Percentiles rank a stretch among this genome's conserved stretches.
Evolutionary conservation across 2,888 invertebrate genomes (phyloP).

Genomic region (Prosopocoilus inquinatus): DNA sequence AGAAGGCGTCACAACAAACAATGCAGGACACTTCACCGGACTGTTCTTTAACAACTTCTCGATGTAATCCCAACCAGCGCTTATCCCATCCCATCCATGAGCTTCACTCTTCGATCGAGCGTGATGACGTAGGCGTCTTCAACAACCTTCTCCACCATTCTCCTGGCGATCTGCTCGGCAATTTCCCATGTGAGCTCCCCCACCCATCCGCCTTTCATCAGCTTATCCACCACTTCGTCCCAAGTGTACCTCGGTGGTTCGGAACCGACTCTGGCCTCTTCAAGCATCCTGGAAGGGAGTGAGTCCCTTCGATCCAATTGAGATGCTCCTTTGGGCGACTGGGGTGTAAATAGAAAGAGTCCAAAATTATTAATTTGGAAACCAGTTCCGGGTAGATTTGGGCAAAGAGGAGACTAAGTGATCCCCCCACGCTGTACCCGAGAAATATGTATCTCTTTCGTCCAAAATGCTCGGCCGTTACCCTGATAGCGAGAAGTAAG

Average conservation of each 20-base stretch:
- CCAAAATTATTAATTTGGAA: neutral
- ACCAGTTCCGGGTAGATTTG: conserved; percentile 23
- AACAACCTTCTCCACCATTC: neutral
- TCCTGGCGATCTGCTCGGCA: neutral
- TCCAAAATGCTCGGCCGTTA: conserved; percentile 15
- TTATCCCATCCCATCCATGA: neutral
- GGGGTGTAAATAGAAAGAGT: conserved; percentile 7
- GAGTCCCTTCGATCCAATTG: neutral
- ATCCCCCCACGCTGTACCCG: conserved; percentile 52
- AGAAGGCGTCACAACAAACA: neutral
- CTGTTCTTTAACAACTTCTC: neutral
- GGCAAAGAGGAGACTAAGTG: conserved; percentile 38
- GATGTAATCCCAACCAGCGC: neutral
- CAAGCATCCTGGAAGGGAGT: neutral
- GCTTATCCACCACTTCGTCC: conserved; percentile 2
- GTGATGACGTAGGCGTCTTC: conserved; percentile 1
- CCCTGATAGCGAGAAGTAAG: conserved; percentile 13
- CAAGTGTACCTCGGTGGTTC: neutral
- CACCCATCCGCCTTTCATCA: neutral
- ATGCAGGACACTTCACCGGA: neutral
- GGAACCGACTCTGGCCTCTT: neutral
- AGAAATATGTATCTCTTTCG: conserved; percentile 18
- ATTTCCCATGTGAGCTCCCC: neutral
- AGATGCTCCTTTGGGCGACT: conserved; percentile 5
- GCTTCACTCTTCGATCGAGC: neutral